Evolutionary conservation across 37 sponge, comb jelly and placozoan species (phyloP).

Genomic region (Dysidea cf. avara): DNA sequence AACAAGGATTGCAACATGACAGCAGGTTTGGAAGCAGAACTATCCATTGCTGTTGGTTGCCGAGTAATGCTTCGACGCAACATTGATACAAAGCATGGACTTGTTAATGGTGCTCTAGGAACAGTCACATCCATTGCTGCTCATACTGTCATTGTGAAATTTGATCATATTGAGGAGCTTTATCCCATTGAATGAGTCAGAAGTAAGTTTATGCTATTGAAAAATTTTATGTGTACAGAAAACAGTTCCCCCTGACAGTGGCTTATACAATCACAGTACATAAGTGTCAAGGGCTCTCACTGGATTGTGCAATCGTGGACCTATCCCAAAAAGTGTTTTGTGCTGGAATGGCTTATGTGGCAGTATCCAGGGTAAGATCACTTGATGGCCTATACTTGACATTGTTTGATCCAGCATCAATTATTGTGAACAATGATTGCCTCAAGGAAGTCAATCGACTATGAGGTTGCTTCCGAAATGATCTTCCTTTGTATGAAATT

Average conservation of each 20-base stretch:
- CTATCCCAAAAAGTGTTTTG: conserved; percentile 13
- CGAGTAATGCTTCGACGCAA: conserved; percentile 70
- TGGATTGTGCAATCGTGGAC: conserved; percentile 39
- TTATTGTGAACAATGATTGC: too few species aligned
- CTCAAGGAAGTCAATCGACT: too few species aligned
- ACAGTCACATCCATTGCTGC: conserved; percentile 14
- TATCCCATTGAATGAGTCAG: conserved; percentile 26
- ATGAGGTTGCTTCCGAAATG: too few species aligned
- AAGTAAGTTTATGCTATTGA: conserved; percentile 1
- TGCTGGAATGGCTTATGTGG: conserved; percentile 46
- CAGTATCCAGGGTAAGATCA: conserved; percentile 21
- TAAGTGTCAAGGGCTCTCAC: conserved; percentile 47
- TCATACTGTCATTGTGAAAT: conserved; percentile 33
- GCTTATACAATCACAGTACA: conserved; percentile 45
- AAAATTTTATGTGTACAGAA: neutral
- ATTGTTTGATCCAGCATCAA: neutral
- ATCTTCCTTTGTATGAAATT: too few species aligned
- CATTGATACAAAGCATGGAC: conserved; percentile 33
- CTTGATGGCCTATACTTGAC: conserved; percentile 23
- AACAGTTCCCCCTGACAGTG: conserved; percentile 39
- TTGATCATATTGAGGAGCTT: conserved; percentile 43
- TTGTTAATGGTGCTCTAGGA: conserved; percentile 69
- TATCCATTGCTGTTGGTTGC: conserved; percentile 51
- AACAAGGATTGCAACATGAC: conserved; percentile 62
- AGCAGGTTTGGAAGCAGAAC: conserved; percentile 54